A percentile compares a stretch with the other conserved stretches of the same genome.
phyloP scores from a whole-genome alignment of 1,140 invertebrate species.

The Phocides pigmalion region DNA sequence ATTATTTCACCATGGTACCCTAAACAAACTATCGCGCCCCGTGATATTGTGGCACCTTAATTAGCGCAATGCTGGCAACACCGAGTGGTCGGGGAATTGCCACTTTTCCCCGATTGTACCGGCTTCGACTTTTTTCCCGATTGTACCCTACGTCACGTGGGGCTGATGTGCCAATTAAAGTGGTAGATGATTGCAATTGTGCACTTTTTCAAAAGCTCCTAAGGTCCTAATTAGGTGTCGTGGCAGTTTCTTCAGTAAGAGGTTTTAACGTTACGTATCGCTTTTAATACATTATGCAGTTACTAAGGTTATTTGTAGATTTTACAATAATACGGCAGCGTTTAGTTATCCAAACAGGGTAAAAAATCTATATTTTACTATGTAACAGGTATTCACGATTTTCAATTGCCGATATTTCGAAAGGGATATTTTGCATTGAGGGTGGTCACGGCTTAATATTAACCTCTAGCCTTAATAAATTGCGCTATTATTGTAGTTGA shows the following conservation, averaged over 20 bases:
- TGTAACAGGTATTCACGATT: no score
- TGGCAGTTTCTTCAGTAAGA: conserved; percentile 7
- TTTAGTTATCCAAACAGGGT: background rate
- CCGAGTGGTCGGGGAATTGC: conserved; percentile 67
- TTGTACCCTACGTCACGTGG: conserved; percentile 56
- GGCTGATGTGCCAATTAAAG: conserved; percentile 66
- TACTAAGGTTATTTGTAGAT: background rate
- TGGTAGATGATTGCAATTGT: conserved; percentile 50
- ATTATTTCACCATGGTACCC: background rate
- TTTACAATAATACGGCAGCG: background rate
- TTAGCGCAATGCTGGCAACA: conserved; percentile 66
- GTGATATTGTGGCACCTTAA: conserved; percentile 70
- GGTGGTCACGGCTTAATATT: no score
- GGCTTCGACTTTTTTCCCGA: conserved; percentile 50
- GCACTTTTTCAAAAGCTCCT: conserved; percentile 43
- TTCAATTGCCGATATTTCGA: no score
- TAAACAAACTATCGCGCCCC: conserved; percentile 44
- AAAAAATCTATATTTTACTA: no score
- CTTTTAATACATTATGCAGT: background rate
- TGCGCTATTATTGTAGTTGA: no score
- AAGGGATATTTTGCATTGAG: no score
- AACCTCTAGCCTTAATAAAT: no score
- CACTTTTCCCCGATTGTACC: conserved; percentile 70
- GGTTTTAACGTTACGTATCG: background rate
- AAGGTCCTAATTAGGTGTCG: conserved; percentile 45